Percentiles rank a stretch among this genome's conserved stretches.
Evolutionary conservation across 2,888 invertebrate genomes (phyloP).

Genomic region (Epinotia bilunana): DNA sequence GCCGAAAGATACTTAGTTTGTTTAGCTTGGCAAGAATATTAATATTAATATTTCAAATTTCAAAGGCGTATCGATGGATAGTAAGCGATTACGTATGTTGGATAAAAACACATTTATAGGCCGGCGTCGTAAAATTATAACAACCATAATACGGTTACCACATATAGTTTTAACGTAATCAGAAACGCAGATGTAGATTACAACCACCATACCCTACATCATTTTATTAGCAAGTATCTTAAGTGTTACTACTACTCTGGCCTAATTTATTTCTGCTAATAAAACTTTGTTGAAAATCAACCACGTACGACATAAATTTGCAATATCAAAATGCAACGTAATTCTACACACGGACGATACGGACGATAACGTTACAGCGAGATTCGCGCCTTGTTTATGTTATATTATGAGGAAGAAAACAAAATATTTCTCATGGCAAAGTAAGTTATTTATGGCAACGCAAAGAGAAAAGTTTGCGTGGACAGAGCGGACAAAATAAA

Average conservation of each 20-base stretch:
- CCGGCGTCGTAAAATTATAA: constrained; percentile 16
- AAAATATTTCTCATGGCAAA: constrained; percentile 29
- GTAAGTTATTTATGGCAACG: constrained; percentile 26
- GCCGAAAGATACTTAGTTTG: neutral
- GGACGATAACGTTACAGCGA: constrained; percentile 7
- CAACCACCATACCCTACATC: constrained; percentile 33
- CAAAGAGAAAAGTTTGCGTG: constrained; percentile 23
- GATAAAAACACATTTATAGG: constrained; percentile 24
- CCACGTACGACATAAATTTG: constrained; percentile 17
- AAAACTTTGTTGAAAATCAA: constrained; percentile 33
- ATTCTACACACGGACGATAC: constrained; percentile 22
- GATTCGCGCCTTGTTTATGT: constrained; percentile 27
- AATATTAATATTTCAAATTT: neutral
- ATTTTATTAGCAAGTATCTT: constrained; percentile 28
- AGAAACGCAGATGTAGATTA: constrained; percentile 29
- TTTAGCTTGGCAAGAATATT: neutral
- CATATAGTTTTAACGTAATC: constrained; percentile 28
- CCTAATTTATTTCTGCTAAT: constrained; percentile 36
- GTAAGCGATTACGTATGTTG: constrained; percentile 7
- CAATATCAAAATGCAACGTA: constrained; percentile 6
- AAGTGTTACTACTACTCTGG: constrained; percentile 22
- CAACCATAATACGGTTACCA: constrained; percentile 33
- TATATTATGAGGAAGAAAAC: constrained; percentile 25
- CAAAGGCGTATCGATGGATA: neutral
- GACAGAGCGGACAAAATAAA: constrained; percentile 54